Evolutionary conservation across 2,113 vertebrate species (phyloP).

Genomic region (Tautogolabrus adspersus): DNA sequence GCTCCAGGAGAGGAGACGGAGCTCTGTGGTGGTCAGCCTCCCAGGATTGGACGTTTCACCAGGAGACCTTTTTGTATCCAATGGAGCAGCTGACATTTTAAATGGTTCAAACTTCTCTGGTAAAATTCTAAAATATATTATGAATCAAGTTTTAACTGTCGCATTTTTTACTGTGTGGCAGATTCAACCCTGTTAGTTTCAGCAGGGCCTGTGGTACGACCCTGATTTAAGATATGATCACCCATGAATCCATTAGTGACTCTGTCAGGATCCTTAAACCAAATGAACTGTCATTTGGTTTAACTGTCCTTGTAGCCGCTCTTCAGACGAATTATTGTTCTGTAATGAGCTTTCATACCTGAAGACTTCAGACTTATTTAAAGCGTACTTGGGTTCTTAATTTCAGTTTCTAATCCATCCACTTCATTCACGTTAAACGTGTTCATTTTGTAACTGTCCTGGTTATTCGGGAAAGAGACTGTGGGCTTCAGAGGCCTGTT

Average conservation of each 20-base stretch:
- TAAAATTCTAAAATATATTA: constrained; percentile 29
- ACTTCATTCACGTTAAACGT: neutral
- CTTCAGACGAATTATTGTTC: too few species aligned
- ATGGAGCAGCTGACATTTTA: constrained; percentile 84
- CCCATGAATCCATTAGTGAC: neutral
- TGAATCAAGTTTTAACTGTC: neutral
- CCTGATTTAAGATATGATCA: neutral
- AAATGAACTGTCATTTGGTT: too few species aligned
- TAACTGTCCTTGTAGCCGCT: too few species aligned
- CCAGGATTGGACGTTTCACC: constrained; percentile 89
- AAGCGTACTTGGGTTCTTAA: too few species aligned
- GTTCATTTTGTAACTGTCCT: neutral
- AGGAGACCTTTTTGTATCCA: constrained; percentile 90
- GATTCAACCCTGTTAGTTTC: neutral
- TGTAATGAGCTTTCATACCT: too few species aligned
- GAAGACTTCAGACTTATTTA: too few species aligned
- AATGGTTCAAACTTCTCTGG: constrained; percentile 76
- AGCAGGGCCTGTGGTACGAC: neutral
- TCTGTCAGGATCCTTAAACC: too few species aligned
- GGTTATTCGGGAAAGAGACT: neutral
- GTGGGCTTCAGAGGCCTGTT: neutral
- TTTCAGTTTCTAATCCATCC: too few species aligned
- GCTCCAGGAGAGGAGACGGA: constrained; percentile 83
- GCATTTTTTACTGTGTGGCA: neutral
- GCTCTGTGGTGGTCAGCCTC: constrained; percentile 89